These are phyloP conservation scores for Amphipoea lucens DNA, from an alignment of 2,888 invertebrate genomes.

Conservation along the genomic window DNA sequence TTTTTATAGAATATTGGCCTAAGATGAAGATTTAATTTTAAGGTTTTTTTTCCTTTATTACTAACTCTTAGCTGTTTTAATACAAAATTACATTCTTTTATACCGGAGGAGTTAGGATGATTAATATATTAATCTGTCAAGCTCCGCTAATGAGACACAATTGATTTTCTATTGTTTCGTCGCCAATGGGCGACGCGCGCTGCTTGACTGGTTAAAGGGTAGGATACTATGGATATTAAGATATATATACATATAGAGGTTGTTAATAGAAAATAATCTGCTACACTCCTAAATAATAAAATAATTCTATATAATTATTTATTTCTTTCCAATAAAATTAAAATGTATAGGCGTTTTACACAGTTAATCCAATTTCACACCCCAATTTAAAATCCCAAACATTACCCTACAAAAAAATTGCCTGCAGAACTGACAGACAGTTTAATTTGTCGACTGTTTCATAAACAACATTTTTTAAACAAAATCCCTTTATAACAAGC, in stretches of 20 bases:
- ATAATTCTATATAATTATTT: background rate
- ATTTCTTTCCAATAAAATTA: background rate
- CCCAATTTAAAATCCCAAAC: slow-evolving; percentile 13
- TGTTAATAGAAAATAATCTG: background rate
- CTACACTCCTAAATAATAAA: too few relatives aligned
- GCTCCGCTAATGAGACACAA: too few relatives aligned
- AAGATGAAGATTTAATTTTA: slow-evolving; percentile 36
- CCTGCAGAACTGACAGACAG: slow-evolving; percentile 35
- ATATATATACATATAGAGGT: background rate
- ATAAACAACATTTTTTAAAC: slow-evolving; percentile 37
- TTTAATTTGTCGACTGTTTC: slow-evolving; percentile 49
- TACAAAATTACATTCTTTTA: slow-evolving; percentile 13
- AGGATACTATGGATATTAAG: background rate
- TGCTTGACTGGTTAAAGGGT: too few relatives aligned
- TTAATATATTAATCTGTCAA: too few relatives aligned
- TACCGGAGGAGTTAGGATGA: too few relatives aligned
- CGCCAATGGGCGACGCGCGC: too few relatives aligned
- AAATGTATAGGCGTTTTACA: too few relatives aligned
- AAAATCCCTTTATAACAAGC: slow-evolving; percentile 59
- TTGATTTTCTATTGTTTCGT: too few relatives aligned
- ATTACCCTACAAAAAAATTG: slow-evolving; percentile 28
- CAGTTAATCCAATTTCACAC: background rate
- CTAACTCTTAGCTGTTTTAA: slow-evolving; percentile 14
- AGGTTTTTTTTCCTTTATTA: slow-evolving; percentile 21
- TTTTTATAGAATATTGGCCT: slow-evolving; percentile 55